Percentiles rank a stretch among this genome's conserved stretches.
Conservation (phyloP, 2,888 invertebrate species). For the Idaea biselata region DNA sequence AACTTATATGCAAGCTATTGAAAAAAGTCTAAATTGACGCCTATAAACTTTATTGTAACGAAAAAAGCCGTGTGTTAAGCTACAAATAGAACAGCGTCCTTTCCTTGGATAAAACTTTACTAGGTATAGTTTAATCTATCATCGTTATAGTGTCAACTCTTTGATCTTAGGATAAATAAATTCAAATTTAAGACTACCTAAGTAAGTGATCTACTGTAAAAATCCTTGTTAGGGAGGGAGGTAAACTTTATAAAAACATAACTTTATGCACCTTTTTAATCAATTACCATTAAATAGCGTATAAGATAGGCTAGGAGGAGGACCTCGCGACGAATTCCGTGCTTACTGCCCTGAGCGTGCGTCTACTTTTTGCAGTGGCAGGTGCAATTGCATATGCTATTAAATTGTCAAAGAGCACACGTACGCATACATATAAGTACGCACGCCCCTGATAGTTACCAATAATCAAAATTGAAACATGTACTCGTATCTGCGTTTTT, state of each 20-base stretch:
- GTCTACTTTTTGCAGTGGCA: constrained; percentile 77
- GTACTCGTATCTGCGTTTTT: constrained; percentile 22
- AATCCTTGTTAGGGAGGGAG: constrained; percentile 52
- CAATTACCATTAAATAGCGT: constrained; percentile 77
- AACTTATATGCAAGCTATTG: constrained; percentile 12
- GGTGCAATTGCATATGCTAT: constrained; percentile 77
- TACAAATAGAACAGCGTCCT: too few species aligned
- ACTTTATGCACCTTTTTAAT: constrained; percentile 73
- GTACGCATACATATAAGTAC: constrained; percentile 54
- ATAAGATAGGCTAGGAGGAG: constrained; percentile 68
- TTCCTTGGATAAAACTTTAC: too few species aligned
- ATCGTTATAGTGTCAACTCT: too few species aligned
- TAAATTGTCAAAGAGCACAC: constrained; percentile 78
- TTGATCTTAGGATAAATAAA: too few species aligned
- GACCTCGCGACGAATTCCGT: constrained; percentile 74
- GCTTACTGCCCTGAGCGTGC: constrained; percentile 74
- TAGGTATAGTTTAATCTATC: too few species aligned
- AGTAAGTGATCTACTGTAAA: constrained; percentile 24
- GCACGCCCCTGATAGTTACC: constrained; percentile 53
- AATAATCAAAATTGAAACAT: constrained; percentile 67
- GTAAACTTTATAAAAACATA: constrained; percentile 51
- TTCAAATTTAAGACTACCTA: constrained; percentile 6
- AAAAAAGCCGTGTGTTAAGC: too few species aligned
- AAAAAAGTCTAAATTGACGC: constrained; percentile 2
- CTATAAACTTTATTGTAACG: too few species aligned